These are phyloP conservation scores for Heliopora coerulea DNA, from an alignment of 92 coral and sea anemone genomes.

Conservation along the genomic window DNA sequence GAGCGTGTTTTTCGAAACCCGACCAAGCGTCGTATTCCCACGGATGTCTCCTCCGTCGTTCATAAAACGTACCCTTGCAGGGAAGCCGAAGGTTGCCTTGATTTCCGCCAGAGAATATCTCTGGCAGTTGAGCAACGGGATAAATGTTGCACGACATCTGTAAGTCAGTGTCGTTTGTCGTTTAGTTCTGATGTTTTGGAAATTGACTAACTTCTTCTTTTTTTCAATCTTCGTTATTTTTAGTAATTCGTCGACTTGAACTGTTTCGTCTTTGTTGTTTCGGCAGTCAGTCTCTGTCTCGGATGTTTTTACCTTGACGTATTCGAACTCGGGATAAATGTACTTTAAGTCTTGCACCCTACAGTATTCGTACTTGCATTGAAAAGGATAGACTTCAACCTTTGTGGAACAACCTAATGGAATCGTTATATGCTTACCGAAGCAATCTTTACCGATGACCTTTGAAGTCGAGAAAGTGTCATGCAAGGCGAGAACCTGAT, in stretches of 20 bases:
- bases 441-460: slow-evolving; percentile 69
- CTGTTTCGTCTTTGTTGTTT: background rate
- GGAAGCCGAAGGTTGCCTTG: background rate
- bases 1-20: background rate
- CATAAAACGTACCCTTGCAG: slow-evolving; percentile 3
- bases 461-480: slow-evolving; percentile 64
- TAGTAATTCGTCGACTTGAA: slow-evolving; percentile 9
- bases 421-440: slow-evolving; percentile 61
- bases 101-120: slow-evolving; percentile 7
- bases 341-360: slow-evolving; percentile 19
- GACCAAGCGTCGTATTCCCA: background rate
- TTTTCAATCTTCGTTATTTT: slow-evolving; percentile 7
- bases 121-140: background rate
- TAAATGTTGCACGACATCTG: background rate
- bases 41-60: background rate
- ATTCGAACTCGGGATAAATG: background rate
- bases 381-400: slow-evolving; percentile 67
- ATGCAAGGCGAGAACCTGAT: slow-evolving; percentile 72
- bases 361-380: background rate
- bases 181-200: background rate
- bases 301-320: background rate
- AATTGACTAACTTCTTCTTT: background rate
- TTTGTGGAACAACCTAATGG: slow-evolving; percentile 80
- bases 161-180: background rate
- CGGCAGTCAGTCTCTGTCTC: background rate